Conservation (phyloP, 2,797 vertebrate genomes). For the Psittacula derbiana region DNA sequence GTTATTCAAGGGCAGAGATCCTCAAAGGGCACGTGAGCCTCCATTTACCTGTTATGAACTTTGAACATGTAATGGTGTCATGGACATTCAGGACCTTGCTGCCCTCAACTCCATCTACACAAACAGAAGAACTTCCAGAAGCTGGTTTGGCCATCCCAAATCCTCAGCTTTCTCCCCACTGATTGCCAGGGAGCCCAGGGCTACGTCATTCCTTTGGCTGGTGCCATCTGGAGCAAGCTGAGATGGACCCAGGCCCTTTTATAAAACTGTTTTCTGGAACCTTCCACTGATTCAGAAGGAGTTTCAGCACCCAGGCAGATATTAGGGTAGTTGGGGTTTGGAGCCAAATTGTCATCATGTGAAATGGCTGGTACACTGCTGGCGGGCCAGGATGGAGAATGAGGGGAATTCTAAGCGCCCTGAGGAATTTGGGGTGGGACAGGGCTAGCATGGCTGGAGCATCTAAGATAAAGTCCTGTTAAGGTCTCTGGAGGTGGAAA, state of each 20-base stretch:
- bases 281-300: neutral
- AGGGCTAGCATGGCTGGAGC: neutral
- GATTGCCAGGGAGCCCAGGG: neutral
- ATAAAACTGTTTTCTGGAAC: neutral
- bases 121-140: neutral
- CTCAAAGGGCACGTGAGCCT: neutral
- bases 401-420: neutral
- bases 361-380: neutral
- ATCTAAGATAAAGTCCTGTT: constrained; percentile 16
- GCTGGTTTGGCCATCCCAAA: neutral
- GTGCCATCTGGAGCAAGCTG: neutral
- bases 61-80: accelerated
- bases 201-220: accelerated
- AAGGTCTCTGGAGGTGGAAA: neutral
- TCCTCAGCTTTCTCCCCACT: neutral
- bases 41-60: neutral
- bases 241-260: neutral
- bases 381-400: neutral
- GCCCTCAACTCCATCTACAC: neutral
- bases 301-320: neutral
- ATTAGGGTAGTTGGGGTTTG: neutral
- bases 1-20: neutral
- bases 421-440: constrained; percentile 33
- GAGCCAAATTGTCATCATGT: neutral
- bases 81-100: neutral